phyloP scores from a whole-genome alignment of 2,113 vertebrate genomes.

The Caracal caracal region DNA sequence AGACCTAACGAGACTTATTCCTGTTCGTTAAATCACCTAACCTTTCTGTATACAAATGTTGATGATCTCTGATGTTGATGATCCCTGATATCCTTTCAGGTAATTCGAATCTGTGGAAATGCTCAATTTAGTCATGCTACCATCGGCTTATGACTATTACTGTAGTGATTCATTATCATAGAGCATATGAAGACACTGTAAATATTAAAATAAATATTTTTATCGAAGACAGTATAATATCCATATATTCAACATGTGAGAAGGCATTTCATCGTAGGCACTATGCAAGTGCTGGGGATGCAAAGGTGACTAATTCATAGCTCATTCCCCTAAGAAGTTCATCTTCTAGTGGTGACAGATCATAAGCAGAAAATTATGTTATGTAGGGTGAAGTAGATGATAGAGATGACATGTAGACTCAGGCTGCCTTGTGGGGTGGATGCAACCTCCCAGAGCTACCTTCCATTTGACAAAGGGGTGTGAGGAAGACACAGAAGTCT shows the following conservation, averaged over 20 bases:
- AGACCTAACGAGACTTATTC: background rate
- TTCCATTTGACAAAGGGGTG: background rate
- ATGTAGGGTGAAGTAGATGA: background rate
- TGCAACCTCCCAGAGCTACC: background rate
- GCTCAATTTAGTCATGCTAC: background rate
- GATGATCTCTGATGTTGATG: background rate
- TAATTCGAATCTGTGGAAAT: background rate
- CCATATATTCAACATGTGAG: background rate
- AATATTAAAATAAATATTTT: constrained; percentile 1
- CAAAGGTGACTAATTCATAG: background rate
- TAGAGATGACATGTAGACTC: background rate
- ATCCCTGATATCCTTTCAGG: background rate
- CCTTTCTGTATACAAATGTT: background rate
- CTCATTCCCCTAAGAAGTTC: background rate
- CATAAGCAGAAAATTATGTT: background rate
- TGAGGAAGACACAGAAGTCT: background rate
- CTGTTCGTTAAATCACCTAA: background rate
- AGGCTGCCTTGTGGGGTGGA: background rate
- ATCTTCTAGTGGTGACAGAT: constrained; percentile 1
- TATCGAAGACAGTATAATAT: background rate
- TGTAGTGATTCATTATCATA: background rate
- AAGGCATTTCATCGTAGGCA: background rate
- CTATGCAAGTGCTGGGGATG: background rate
- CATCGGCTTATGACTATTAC: background rate
- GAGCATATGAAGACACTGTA: background rate